Evolutionary conservation across 2,797 vertebrate species (phyloP), one percentile per base, ranked within the genome.

Genomic region (Sebastes variabilis): DNA sequence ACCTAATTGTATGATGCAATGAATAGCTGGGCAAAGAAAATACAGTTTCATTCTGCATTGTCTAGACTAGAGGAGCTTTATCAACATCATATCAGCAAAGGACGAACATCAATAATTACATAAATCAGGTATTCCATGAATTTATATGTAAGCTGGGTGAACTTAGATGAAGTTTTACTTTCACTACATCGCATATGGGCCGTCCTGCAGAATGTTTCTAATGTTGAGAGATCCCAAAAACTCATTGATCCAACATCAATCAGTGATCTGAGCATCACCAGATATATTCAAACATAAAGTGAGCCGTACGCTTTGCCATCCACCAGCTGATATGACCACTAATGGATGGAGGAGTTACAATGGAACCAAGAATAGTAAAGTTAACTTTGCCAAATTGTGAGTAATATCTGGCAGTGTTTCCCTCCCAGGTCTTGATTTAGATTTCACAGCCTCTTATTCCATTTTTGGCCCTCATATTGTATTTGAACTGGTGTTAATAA

Each of bases 401-500:
- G 65, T 29, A 29, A 77, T 46, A 55, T 61, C 27, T 78, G 25
- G 2, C n/a, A 3, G 66, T 27, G 29, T 73, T 80, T 77, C 38
- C 81, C 70, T 69, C 24, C 32, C 13, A 42, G 36, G 24, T 62
- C 68, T 66, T 49, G 11, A 73, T 70, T 83, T 73, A 66, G 62
- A 77, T 64, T 74, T 46, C 18, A 65, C 32, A 58, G 13, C 1
- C 16, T 74, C 34, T 56, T 52, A 22, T 46, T 80, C 71, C 65
- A 67, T 80, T 79, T 79, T 46, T 52, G 49, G 20, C 18, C 46
- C 49, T 73, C 32, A 65, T 62, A 72, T 76, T 82, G 80, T 86
- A 32, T 64, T 82, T 49, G 27, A 81, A 5, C 68, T 60, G 18
- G 49, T n/a, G 55, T 68, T 68, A 79, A 74, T 72, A 56, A 66